These are phyloP conservation scores for Sebastes itinus DNA, from an alignment of 2,797 vertebrate species.

Conservation along the genomic window DNA sequence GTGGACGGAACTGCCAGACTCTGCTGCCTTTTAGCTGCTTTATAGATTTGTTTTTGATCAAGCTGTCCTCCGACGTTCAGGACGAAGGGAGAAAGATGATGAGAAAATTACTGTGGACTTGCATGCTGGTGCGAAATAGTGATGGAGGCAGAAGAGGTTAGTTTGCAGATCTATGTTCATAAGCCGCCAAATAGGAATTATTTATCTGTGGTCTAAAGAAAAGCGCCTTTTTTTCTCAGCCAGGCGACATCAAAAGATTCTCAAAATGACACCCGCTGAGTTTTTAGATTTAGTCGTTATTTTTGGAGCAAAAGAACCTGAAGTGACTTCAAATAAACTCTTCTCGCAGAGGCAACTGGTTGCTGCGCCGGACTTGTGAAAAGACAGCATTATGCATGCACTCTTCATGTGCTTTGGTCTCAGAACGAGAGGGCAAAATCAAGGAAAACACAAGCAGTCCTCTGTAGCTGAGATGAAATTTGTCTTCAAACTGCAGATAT, in stretches of 20 bases:
- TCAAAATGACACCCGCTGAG: conserved; percentile 25
- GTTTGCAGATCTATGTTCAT: conserved; percentile 27
- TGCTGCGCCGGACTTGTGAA: conserved; percentile 3
- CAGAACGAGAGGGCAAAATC: conserved; percentile 28
- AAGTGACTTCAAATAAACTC: conserved; percentile 28
- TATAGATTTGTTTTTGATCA: conserved; percentile 9
- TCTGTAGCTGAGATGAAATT: conserved; percentile 36
- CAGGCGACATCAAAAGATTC: conserved; percentile 20
- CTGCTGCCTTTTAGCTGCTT: conserved; percentile 20
- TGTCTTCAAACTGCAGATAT: conserved; percentile 34
- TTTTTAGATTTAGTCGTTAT: conserved; percentile 38
- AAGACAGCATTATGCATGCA: conserved; percentile 20
- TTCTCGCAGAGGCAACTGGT: conserved; percentile 7
- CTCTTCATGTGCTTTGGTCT: conserved; percentile 22
- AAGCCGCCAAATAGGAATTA: conserved; percentile 31
- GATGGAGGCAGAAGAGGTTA: conserved; percentile 3
- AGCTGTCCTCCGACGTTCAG: neutral
- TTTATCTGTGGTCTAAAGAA: conserved; percentile 29
- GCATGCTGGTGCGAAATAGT: conserved; percentile 24
- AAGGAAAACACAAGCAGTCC: conserved; percentile 15
- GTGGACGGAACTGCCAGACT: neutral
- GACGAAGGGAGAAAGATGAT: conserved; percentile 1
- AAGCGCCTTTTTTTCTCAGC: neutral
- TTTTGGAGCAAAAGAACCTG: conserved; percentile 27
- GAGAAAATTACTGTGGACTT: neutral